Conservation (phyloP, 1,140 invertebrate species). For the Drosophila grimshawi region DNA sequence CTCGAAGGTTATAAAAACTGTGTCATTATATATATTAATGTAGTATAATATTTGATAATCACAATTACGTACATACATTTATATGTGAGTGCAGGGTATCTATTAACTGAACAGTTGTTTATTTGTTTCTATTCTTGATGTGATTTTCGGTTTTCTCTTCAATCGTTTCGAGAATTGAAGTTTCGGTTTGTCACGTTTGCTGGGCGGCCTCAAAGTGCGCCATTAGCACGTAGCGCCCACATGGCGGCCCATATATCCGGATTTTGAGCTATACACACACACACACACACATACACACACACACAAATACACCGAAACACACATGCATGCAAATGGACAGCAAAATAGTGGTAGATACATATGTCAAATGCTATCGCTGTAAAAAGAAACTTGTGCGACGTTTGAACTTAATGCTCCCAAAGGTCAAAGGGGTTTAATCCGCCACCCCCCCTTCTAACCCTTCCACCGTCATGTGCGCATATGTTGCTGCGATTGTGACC, state of each 20-base stretch:
- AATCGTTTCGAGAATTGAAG: conserved; percentile 53
- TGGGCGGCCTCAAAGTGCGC: conserved; percentile 31
- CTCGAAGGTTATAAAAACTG: not conserved
- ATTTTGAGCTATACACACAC: conserved; percentile 21
- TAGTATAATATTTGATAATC: too few species aligned
- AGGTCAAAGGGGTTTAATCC: conserved; percentile 61
- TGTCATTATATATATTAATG: not conserved
- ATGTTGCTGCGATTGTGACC: conserved; percentile 38
- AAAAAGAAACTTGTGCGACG: conserved; percentile 69
- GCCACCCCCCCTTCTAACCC: not conserved
- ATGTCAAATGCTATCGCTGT: conserved; percentile 61
- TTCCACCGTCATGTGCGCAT: conserved; percentile 17
- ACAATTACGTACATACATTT: too few species aligned
- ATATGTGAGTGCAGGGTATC: not conserved
- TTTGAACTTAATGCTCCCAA: conserved; percentile 74
- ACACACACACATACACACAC: conserved; percentile 11
- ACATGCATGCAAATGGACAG: conserved; percentile 60
- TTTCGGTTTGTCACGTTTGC: conserved; percentile 65
- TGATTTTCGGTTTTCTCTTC: conserved; percentile 36
- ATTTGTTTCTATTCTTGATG: conserved; percentile 13
- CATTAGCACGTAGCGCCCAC: conserved; percentile 70
- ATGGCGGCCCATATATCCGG: conserved; percentile 35
- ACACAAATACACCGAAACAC: conserved; percentile 6
- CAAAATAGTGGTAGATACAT: conserved; percentile 42
- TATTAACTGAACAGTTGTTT: conserved; percentile 1